A percentile compares a stretch with the other conserved stretches of the same genome.
phyloP scores from a whole-genome alignment of 2,888 invertebrate genomes.

The Agrochola lota region DNA sequence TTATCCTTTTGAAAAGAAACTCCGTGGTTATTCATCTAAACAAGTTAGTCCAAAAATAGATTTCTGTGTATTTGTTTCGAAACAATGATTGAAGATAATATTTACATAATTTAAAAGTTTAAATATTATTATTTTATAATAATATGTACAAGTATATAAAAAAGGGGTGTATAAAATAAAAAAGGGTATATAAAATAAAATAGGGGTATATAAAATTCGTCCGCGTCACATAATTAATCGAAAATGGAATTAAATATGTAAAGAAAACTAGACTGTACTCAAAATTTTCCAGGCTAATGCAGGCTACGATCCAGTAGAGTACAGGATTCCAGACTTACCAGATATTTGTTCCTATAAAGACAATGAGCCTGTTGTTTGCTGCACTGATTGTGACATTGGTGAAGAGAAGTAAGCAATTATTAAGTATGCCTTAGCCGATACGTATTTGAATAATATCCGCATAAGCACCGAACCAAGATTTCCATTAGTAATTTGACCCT shows the following conservation, averaged over 20 bases:
- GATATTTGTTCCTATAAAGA: conserved; percentile 43
- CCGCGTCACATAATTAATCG: no score
- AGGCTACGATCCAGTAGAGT: conserved; percentile 27
- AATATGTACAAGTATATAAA: no score
- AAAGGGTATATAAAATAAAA: no score
- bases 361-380: conserved; percentile 42
- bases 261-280: neutral
- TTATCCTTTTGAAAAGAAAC: neutral
- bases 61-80: neutral
- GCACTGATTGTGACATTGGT: conserved; percentile 42
- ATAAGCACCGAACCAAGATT: neutral
- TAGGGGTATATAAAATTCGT: no score
- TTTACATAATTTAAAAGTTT: no score
- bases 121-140: no score
- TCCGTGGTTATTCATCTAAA: neutral
- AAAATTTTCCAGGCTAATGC: conserved; percentile 35
- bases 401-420: conserved; percentile 34
- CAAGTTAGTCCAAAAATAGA: neutral
- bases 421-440: no score
- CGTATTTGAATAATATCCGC: neutral
- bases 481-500: neutral
- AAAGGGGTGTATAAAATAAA: no score
- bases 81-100: no score
- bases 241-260: no score
- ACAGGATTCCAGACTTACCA: conserved; percentile 35